Evolutionary conservation across 2,797 vertebrate genomes (phyloP).

Genomic region (Thaleichthys pacificus): DNA sequence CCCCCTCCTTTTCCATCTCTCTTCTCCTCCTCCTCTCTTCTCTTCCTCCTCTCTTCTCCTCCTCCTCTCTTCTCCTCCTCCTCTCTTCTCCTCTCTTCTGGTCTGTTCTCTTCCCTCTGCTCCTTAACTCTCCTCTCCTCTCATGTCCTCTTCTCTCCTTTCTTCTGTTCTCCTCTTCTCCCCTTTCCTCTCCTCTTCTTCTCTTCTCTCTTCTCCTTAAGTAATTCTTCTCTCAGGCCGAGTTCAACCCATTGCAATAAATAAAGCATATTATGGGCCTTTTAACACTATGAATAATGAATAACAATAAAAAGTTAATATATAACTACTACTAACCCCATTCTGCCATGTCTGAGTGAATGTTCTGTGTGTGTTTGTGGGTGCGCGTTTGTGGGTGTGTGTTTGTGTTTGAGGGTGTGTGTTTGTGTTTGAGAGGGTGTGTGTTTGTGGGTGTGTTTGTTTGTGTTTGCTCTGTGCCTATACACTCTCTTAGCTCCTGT

Average conservation of each 20-base stretch:
- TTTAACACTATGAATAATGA: constrained; percentile 80
- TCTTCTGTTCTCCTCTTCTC: not conserved
- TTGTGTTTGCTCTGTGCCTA: constrained; percentile 18
- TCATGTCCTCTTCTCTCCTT: constrained; percentile 27
- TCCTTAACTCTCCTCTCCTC: not conserved
- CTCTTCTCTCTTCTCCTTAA: constrained; percentile 35
- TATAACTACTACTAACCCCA: constrained; percentile 75
- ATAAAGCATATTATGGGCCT: constrained; percentile 78
- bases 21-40: too few relatives aligned
- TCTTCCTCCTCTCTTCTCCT: constrained; percentile 8
- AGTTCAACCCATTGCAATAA: constrained; percentile 67
- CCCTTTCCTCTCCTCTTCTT: not conserved
- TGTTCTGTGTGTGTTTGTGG: constrained; percentile 58
- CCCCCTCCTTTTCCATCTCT: constrained; percentile 10
- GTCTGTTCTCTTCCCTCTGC: not conserved
- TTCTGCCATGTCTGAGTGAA: constrained; percentile 74
- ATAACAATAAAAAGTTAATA: constrained; percentile 80
- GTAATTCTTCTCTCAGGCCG: constrained; percentile 52
- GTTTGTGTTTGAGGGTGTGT: constrained; percentile 25
- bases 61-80: not conserved
- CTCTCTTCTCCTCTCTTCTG: constrained; percentile 1
- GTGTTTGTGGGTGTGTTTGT: constrained; percentile 33
- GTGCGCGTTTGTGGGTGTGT: constrained; percentile 35
- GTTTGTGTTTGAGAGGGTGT: constrained; percentile 17
- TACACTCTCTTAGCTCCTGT: constrained; percentile 25